Percentiles rank a stretch among this genome's conserved stretches.
These are phyloP conservation scores for Acanthosepion esculentum DNA, from an alignment of 2,888 invertebrate genomes.

Conservation along the genomic window DNA sequence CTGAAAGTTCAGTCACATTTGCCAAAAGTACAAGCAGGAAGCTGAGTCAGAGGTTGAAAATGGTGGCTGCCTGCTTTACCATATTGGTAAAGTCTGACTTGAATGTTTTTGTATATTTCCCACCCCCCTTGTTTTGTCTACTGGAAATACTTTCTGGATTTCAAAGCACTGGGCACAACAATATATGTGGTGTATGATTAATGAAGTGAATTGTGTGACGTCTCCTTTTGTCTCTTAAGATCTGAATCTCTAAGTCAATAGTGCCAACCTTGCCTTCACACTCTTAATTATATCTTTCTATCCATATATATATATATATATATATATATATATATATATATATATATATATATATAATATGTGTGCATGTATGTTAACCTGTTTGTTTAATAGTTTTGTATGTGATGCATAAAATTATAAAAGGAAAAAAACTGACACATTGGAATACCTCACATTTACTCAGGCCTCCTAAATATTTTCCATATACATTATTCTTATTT, in stretches of 20 bases:
- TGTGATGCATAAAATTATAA: background rate
- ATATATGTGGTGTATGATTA: conserved; percentile 22
- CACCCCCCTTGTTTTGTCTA: background rate
- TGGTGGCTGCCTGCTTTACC: background rate
- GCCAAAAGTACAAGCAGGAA: background rate
- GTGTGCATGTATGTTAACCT: background rate
- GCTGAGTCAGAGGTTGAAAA: background rate
- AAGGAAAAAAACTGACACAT: background rate
- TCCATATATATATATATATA: background rate
- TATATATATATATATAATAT: background rate
- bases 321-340: conserved; percentile 33
- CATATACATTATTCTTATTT: conserved; percentile 20
- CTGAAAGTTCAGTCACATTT: background rate
- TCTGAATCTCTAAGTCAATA: conserved; percentile 34
- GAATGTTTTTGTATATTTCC: background rate
- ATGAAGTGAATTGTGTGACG: conserved; percentile 6
- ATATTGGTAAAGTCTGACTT: background rate
- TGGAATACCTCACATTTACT: conserved; percentile 45
- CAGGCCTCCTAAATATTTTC: conserved; percentile 43
- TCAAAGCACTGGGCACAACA: conserved; percentile 33
- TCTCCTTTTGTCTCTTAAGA: background rate
- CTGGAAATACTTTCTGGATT: background rate
- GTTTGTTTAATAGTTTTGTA: background rate
- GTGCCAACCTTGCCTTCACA: conserved; percentile 46
- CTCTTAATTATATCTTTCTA: background rate